Evolutionary conservation across 2,113 vertebrate species (phyloP), one percentile per base, ranked within the genome.

Genomic region (Tautogolabrus adspersus): DNA sequence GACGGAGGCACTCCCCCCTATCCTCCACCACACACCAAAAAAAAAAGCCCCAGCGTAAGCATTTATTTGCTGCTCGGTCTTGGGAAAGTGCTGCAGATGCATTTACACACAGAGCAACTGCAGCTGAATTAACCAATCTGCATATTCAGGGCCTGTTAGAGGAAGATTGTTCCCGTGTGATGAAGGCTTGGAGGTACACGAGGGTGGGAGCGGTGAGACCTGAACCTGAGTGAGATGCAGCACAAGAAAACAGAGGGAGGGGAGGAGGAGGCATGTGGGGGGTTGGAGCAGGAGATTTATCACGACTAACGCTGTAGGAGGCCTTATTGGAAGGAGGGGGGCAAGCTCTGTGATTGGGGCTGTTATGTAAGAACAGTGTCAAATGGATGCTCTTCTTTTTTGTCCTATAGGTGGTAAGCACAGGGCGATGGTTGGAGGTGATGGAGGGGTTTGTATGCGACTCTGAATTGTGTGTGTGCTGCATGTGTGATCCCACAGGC

Each of bases 61-160:
- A 92, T 88, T 93, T 94, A 88, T 90, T 87, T 71, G 38, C 84
- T 77, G 79, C 90, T 88, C 91, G 87, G 91, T 90, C 90, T 92
- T 87, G 47, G 64, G 90, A 94, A 95, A 94, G 89, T 94, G 93
- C 94, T 95, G 92, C 91, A 94, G 91, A 93, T 93, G 93, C 93
- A 93, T 91, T 94, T 94, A 92, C 70, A n/a, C 77, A 73, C 78
- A 82, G 85, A 82, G 81, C 88, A 89, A 93, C 92, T 94, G 92
- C 92, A 91, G 93, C 92, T 91, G 91, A 93, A 92, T 92, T 89
- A 93, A 86, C 85, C 86, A 78, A 94, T 94, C 87, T 95, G 91
- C 93, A 94, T 94, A 94, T 94, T 91, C 89, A 87, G 88, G 78
- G 84, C 59, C 80, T 66, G 85, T 88, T 86, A 67, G 76, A 74